Conservation (phyloP, 2,888 invertebrate species). For the Panzeria rudis region DNA sequence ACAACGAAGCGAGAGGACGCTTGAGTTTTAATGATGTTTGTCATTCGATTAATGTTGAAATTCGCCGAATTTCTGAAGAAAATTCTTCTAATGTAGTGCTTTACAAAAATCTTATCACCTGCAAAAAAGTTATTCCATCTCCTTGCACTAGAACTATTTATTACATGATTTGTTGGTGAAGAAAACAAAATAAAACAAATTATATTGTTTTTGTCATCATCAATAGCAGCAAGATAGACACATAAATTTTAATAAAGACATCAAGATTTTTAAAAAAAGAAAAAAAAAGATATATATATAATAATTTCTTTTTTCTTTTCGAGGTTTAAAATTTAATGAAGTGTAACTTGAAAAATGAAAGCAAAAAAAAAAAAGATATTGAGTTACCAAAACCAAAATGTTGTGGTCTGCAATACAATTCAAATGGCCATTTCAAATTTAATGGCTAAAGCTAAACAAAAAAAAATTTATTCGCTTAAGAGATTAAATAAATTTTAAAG, state of each 20-base stretch:
- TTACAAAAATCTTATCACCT: not conserved
- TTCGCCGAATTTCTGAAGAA: too few species aligned
- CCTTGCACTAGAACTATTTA: constrained; percentile 40
- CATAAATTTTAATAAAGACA: constrained; percentile 70
- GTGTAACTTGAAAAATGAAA: constrained; percentile 45
- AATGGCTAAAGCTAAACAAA: not conserved
- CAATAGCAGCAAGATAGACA: constrained; percentile 67
- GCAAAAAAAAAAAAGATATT: constrained; percentile 24
- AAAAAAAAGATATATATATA: constrained; percentile 2
- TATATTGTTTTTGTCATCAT: constrained; percentile 66
- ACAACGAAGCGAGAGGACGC: too few species aligned
- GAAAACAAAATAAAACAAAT: constrained; percentile 10
- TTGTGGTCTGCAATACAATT: constrained; percentile 44
- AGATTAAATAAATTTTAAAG: not conserved
- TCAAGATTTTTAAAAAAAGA: constrained; percentile 42
- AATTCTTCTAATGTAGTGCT: not conserved
- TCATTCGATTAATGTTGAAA: too few species aligned
- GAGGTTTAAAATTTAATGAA: constrained; percentile 54
- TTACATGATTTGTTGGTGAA: constrained; percentile 52
- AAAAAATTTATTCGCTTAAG: not conserved
- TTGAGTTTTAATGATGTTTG: too few species aligned
- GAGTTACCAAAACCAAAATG: constrained; percentile 44
- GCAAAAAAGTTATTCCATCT: constrained; percentile 1
- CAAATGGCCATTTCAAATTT: constrained; percentile 7
- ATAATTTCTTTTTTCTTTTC: not conserved